Base-by-base conservation (phyloP, 2,888 invertebrate species). In the Chymomyza fuscimana region DNA sequence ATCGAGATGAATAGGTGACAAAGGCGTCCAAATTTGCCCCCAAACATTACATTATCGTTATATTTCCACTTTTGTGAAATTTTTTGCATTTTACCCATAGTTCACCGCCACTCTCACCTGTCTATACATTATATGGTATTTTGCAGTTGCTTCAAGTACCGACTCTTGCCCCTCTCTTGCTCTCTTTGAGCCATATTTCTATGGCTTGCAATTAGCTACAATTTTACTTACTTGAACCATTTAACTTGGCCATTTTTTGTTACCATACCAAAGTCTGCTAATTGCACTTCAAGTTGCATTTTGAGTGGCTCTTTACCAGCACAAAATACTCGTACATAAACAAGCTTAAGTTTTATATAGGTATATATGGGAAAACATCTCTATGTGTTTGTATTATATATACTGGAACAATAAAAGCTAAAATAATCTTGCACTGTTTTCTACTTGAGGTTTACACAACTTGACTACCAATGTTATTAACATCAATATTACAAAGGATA, bases 121-220 rank as follows among this genome's bases (percentile, higher is more conserved):
- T 12, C 6, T 7, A 12, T 46, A 46, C 40, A 32, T 32, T 7
- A 32, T 32, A 7, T 32, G 32, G 32, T 32, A 32, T 32, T 32
- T 32, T 32, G 1, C 32, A 46, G 40, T 46, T 46, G 40, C 40
- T 46, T 12, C 40, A 46, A 46, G 40, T 12, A 12, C 40, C 40
- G 1, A 12, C 12, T 12, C 10, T 12, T 46, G 40, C 40, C 32
- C 32, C 32, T 7, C 32, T 32, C 1, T 4, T 32, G 7, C 32
- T 12, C 40, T 2, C 40, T 46, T 19, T 54, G 10, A 22, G 25
- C 58, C 58, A 58, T 58, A 19, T 58, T 19, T 19, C 58, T 25
- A 58, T 58, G 83, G 83, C 73, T 67, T 69, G 84, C 86, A 83
- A 83, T 83, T 83, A 83, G 86, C 86, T 69, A 69, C 79, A 81